A percentile compares a stretch with the other conserved stretches of the same genome.
Conservation (phyloP, 2,797 vertebrate species). For the Brachyalestes nurse region DNA sequence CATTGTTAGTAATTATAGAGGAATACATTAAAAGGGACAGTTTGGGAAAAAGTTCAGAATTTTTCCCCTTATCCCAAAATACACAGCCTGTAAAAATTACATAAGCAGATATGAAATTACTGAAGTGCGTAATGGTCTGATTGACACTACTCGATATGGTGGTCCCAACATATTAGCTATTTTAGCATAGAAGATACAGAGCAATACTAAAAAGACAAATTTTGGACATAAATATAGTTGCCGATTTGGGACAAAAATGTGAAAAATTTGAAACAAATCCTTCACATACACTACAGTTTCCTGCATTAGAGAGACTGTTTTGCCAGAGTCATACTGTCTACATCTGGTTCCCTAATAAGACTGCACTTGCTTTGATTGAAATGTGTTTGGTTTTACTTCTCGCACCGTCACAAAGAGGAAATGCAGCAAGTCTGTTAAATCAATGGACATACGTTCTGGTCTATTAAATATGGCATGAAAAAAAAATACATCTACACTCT, state of each 20-base stretch:
- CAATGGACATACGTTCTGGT: neutral
- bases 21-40: neutral
- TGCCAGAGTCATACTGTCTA: neutral
- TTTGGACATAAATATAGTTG: neutral
- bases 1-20: constrained; percentile 32
- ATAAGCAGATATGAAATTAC: too few species aligned
- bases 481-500: constrained; percentile 58
- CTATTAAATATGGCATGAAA: constrained; percentile 2
- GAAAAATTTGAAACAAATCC: neutral
- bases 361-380: neutral
- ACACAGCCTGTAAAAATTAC: neutral
- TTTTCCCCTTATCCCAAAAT: neutral
- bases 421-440: neutral
- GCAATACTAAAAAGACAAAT: neutral
- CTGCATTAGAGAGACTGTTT: neutral
- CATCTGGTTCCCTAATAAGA: too few species aligned
- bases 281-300: neutral
- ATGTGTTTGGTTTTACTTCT: constrained; percentile 21
- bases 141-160: too few species aligned
- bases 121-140: too few species aligned
- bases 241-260: too few species aligned
- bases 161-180: too few species aligned
- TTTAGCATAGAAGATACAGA: neutral
- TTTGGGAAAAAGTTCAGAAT: neutral
- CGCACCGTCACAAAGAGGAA: constrained; percentile 47